A percentile compares a stretch with the other conserved stretches of the same genome.
phyloP scores from a whole-genome alignment of 2,797 vertebrate genomes.

The Rhabdophis nuchalis region DNA sequence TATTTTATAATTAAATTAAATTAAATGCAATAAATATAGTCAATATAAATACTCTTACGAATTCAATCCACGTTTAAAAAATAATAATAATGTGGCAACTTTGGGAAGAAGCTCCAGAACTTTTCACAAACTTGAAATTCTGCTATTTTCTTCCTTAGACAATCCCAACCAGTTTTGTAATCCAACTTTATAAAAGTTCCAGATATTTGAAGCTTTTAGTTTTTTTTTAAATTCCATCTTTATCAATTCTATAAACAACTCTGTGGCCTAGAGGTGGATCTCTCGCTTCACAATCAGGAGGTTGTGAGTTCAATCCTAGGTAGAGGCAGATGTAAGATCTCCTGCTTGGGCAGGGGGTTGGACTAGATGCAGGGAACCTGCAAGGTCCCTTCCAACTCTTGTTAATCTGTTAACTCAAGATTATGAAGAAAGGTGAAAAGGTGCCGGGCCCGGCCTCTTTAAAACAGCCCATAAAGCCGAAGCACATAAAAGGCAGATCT shows the following conservation, averaged over 20 bases:
- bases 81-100: not conserved
- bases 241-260: not conserved
- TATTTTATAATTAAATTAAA: not conserved
- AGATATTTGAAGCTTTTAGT: not conserved
- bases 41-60: not conserved
- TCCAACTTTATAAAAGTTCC: not conserved
- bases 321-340: too few species aligned
- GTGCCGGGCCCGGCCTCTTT: not conserved
- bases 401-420: too few species aligned
- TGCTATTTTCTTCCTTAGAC: not conserved
- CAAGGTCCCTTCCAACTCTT: too few species aligned
- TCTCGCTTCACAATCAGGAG: too few species aligned
- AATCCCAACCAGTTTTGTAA: not conserved
- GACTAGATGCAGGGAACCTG: too few species aligned
- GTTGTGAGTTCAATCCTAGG: too few species aligned
- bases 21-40: not conserved
- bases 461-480: not conserved
- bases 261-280: too few species aligned
- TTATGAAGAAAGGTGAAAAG: not conserved
- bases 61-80: not conserved
- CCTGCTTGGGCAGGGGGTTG: too few species aligned
- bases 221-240: not conserved
- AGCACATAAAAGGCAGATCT: not conserved
- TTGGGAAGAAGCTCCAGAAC: not conserved
- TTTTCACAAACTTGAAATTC: slow-evolving; percentile 34